Percentiles rank a stretch among this genome's conserved stretches.
These are phyloP conservation scores for Anhinga rufa DNA, from an alignment of 2,113 vertebrate genomes.

Conservation along the genomic window DNA sequence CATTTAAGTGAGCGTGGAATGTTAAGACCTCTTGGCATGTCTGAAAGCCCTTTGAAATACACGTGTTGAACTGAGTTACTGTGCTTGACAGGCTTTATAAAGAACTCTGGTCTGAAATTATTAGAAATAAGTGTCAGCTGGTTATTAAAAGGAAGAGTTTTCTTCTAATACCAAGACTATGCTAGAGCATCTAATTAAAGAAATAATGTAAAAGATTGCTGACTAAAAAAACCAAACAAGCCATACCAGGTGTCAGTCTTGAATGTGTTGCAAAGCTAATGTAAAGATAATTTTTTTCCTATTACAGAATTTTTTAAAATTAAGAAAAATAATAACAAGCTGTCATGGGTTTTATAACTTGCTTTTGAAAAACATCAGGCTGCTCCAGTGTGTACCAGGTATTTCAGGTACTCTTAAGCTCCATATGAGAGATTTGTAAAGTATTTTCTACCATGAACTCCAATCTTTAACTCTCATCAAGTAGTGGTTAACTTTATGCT, in stretches of 20 bases:
- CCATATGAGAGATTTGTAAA: background rate
- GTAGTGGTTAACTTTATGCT: background rate
- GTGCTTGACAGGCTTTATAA: background rate
- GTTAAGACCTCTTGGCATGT: slow-evolving; percentile 19
- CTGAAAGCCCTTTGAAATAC: slow-evolving; percentile 8
- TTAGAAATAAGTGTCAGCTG: background rate
- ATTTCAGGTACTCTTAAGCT: background rate
- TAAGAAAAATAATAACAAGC: background rate
- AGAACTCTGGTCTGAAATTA: background rate
- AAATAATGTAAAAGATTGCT: background rate
- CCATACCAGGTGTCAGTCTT: background rate
- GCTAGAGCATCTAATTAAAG: background rate
- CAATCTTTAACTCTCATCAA: background rate
- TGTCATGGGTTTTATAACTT: background rate
- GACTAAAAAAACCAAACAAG: background rate
- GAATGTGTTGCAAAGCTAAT: background rate
- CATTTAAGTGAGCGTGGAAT: slow-evolving; percentile 22
- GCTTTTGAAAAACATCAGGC: background rate
- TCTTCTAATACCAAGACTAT: background rate
- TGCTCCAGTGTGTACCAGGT: background rate
- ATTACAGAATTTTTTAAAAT: background rate
- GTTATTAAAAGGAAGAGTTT: background rate
- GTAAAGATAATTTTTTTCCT: background rate
- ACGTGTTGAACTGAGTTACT: background rate
- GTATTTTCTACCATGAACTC: background rate